Evolutionary conservation across 2,888 invertebrate species (phyloP), one percentile per base, ranked within the genome.

Genomic region (Drosophila prolongata): DNA sequence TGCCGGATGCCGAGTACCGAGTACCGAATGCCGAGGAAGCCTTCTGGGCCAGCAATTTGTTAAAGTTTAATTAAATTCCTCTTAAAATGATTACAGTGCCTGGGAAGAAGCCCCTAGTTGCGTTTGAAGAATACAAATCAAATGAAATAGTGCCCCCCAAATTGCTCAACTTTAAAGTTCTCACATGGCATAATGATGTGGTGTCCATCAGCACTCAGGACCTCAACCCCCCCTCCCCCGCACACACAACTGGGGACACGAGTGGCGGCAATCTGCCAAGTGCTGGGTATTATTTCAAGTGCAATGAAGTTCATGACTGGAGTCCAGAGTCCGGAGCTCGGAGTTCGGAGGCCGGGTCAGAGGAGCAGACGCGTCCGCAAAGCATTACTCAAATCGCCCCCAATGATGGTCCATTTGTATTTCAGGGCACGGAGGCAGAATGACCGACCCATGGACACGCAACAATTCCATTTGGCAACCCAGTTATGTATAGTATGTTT

Each of bases 1-100:
- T 57, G 13, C 57, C 38, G 47, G 38, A 10, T 54, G 40, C 30
- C 30, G 8, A 30, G 8, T 30, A 8, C 30, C 9, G 30, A 38
- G 13, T 57, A 10, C 57, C 38, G 37, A 37, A 10, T 54, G 40
- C 13, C 6, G n/a, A 11, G 11, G 65, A 59, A 30, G 60, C 44
- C 60, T 60, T 38, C 44, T 35, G 64, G 16, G 13, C n/a, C 34
- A 8, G 53, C 53, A 60, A 72, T 72, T 69, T 49, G 38, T 46
- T 40, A 54, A 72, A 54, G 49, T 60, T 71, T 69, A 69, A 69
- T 72, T 69, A 69, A 69, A 69, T 69, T 66, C 46, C 44, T 24
- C 14, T 27, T n/a, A n/a, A 10, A 46, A 30, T 67, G 46, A 67
- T 44, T 53, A 50, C 67, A 66, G 19, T 65, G 34, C 1, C n/a